Conservation (phyloP, 2,888 invertebrate species). For the Eristalinus aeneus region DNA sequence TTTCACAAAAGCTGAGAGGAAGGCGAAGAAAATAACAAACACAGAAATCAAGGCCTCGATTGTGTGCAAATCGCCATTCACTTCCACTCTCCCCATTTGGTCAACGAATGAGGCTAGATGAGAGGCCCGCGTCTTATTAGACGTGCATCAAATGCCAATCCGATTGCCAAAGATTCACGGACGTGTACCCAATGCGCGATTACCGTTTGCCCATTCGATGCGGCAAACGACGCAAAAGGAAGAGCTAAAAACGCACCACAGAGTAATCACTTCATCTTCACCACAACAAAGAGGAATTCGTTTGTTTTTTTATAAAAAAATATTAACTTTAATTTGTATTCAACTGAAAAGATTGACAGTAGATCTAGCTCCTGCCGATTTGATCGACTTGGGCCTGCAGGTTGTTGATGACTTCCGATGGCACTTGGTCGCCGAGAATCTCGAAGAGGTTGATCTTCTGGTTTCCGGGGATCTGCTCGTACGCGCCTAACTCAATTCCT, state of each 20-base stretch:
- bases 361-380: constrained; percentile 85
- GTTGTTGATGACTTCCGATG: constrained; percentile 93
- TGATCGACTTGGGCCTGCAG: constrained; percentile 92
- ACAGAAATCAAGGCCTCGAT: not conserved
- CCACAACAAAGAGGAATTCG: not conserved
- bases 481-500: constrained; percentile 92
- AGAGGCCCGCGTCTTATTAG: not conserved
- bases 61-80: constrained; percentile 1
- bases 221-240: not conserved
- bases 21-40: not conserved
- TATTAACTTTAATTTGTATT: constrained; percentile 12
- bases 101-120: not conserved
- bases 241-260: not conserved
- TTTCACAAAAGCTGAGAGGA: not conserved
- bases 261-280: not conserved
- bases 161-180: constrained; percentile 1
- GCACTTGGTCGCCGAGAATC: constrained; percentile 92
- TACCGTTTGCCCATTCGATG: not conserved
- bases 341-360: constrained; percentile 12
- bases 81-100: constrained; percentile 12
- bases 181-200: constrained; percentile 29
- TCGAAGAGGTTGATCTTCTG: constrained; percentile 92
- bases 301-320: not conserved
- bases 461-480: constrained; percentile 92
- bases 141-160: not conserved